phyloP scores from a whole-genome alignment of 2,888 invertebrate genomes.

The Drosophila nigricruria region DNA sequence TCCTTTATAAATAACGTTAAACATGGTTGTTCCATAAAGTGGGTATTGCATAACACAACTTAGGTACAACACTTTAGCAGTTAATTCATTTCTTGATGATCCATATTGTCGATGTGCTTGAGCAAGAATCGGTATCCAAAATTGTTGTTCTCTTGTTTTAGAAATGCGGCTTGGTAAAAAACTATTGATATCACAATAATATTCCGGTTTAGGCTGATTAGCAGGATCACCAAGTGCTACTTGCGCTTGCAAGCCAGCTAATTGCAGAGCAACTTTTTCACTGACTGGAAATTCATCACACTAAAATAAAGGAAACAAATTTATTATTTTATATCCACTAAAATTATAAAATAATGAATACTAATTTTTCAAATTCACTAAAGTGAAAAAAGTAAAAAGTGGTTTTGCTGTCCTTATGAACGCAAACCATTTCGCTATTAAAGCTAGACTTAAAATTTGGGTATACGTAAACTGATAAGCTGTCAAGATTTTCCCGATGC shows the following conservation, averaged over 20 bases:
- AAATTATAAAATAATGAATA: too few relatives aligned
- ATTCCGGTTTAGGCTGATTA: conserved; percentile 90
- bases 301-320: conserved; percentile 84
- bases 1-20: conserved; percentile 95
- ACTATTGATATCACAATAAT: conserved; percentile 95
- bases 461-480: too few relatives aligned
- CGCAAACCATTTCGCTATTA: too few relatives aligned
- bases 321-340: too few relatives aligned
- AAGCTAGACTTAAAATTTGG: too few relatives aligned
- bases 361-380: too few relatives aligned
- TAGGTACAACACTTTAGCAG: conserved; percentile 96
- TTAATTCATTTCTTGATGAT: conserved; percentile 95
- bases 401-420: too few relatives aligned
- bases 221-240: conserved; percentile 95
- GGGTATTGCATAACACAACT: conserved; percentile 99
- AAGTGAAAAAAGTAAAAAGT: too few relatives aligned
- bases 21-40: conserved; percentile 94
- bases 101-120: conserved; percentile 96
- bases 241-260: conserved; percentile 97
- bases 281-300: conserved; percentile 97
- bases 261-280: conserved; percentile 96
- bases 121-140: conserved; percentile 94
- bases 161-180: conserved; percentile 95
- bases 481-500: too few relatives aligned
- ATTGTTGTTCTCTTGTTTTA: conserved; percentile 91